Base-by-base conservation (phyloP, 1,140 invertebrate genomes). In the Phymorhynchus buccinoides region DNA sequence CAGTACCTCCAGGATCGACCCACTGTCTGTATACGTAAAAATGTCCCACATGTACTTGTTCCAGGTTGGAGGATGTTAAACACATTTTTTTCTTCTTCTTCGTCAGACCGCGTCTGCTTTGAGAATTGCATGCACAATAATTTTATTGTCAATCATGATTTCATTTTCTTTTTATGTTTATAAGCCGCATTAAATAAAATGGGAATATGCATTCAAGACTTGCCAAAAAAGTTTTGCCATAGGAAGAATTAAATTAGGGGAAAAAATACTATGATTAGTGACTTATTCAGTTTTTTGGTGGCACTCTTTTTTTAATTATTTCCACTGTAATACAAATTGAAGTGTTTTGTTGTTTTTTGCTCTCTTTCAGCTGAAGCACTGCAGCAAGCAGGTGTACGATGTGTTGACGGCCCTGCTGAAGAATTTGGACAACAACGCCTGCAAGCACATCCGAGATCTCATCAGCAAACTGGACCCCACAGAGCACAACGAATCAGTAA, bases 361-460 rank as follows among this genome's bases (percentile, higher is more conserved):
- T 6, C 66, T 81, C 3, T 56, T 62, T 62, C 89, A 94, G 93
- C 93, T 98, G 44, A 99, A 99, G 92, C 97, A 99, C 92, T 98
- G 97, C 92, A 96, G 97, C 7, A 96, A 97, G 88, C 97, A 97
- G 85, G 97, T 99, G 84, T 96, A 98, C 91, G 98, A 99, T 93
- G 94, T 98, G 3, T 92, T 99, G 42, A 96, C 97, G 0, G 96
- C 97, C 1, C 94, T 98, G 84, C 97, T 98, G 0, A 97, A 98
- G 91, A 97, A 98, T 92, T 93, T 99, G 83, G 96, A 97, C 62
- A 95, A 97, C 0, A 96, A 96, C 27, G 97, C 97, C 0, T 97
- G 97, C 56, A 95, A 97, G 77, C 97, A 98, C 95, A 94, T 98
- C 0, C 97, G 98, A 89, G 96, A 96, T 85, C 93, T 98, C 32